Percentiles rank a stretch among this genome's conserved stretches.
These are phyloP conservation scores for Nettapus auritus DNA, from an alignment of 2,113 vertebrate species.

Conservation along the genomic window DNA sequence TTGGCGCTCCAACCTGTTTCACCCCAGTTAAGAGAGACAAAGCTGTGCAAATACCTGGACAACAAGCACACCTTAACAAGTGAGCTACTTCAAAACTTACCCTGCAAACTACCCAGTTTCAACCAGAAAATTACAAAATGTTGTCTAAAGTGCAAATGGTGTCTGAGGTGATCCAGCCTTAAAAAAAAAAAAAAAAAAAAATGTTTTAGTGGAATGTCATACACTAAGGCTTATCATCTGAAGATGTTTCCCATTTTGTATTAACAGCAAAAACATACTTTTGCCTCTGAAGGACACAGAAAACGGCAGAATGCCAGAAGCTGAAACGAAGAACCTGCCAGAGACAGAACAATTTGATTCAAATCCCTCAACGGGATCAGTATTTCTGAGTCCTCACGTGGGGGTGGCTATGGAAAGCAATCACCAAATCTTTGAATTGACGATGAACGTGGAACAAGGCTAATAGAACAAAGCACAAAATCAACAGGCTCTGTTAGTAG, in stretches of 20 bases:
- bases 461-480: neutral
- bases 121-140: neutral
- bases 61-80: neutral
- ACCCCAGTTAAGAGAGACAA: neutral
- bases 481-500: neutral
- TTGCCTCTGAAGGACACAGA: neutral
- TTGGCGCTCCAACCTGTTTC: neutral
- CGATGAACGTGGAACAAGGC: neutral
- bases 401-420: neutral
- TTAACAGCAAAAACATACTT: neutral
- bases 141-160: neutral
- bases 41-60: neutral
- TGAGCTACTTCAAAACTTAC: neutral
- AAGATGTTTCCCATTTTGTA: neutral
- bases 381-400: neutral
- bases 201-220: neutral
- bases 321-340: neutral
- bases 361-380: neutral
- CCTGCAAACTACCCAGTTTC: neutral
- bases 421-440: neutral
- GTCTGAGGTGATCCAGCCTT: neutral
- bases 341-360: neutral
- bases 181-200: neutral
- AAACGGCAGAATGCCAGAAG: neutral
- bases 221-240: neutral